Percentiles rank a stretch among this genome's conserved stretches.
Evolutionary conservation across 2,888 invertebrate species (phyloP).

Genomic region (Nomada hirtipes): DNA sequence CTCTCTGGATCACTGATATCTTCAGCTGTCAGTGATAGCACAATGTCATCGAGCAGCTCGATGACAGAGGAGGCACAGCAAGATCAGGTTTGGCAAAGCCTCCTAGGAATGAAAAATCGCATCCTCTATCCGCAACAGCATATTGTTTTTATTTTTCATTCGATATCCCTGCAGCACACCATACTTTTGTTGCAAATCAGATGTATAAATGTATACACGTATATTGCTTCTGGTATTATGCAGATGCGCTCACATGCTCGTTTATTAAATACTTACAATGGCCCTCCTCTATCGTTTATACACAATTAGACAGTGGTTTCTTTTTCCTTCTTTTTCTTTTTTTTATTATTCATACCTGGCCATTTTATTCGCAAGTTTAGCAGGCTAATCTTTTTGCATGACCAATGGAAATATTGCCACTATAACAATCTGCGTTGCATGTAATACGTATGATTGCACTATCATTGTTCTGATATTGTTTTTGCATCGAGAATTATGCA

Average conservation of each 20-base stretch:
- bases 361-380: constrained; percentile 58
- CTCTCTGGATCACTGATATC: constrained; percentile 77
- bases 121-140: constrained; percentile 69
- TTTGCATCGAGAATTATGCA: constrained; percentile 75
- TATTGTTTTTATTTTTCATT: constrained; percentile 52
- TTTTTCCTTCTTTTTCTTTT: constrained; percentile 3
- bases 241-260: constrained; percentile 47
- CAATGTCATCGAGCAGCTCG: constrained; percentile 79
- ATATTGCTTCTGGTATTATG: constrained; percentile 60
- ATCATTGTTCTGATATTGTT: constrained; percentile 55
- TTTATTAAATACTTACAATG: constrained; percentile 36
- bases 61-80: constrained; percentile 80
- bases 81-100: constrained; percentile 83
- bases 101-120: constrained; percentile 76
- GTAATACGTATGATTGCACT: constrained; percentile 68
- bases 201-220: constrained; percentile 34
- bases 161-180: constrained; percentile 37
- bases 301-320: constrained; percentile 15
- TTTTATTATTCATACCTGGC: constrained; percentile 13
- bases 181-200: constrained; percentile 40
- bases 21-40: constrained; percentile 78
- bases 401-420: constrained; percentile 66
- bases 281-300: constrained; percentile 55
- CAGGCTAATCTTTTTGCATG: constrained; percentile 74
- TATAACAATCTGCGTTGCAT: constrained; percentile 69